Percentiles rank a stretch among this genome's conserved stretches.
phyloP scores from a whole-genome alignment of 2,888 invertebrate genomes.

The Cantharis rustica region DNA sequence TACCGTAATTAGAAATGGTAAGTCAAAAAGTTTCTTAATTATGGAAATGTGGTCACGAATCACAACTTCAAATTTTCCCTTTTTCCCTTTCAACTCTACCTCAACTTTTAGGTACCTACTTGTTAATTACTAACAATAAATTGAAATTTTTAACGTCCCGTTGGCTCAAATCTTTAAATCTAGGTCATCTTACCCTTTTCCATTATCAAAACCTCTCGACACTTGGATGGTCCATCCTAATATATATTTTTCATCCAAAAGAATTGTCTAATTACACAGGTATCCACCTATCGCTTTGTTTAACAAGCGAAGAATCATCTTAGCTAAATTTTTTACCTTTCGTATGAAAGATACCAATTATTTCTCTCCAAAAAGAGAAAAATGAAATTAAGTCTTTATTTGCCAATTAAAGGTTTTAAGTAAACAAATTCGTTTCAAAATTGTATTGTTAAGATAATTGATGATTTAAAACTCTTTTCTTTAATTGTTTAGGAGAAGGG shows the following conservation, averaged over 20 bases:
- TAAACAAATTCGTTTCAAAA: neutral
- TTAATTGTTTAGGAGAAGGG: slow-evolving; percentile 37
- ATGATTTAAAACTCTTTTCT: neutral
- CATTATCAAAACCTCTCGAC: neutral
- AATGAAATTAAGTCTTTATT: neutral
- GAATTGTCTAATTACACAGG: neutral
- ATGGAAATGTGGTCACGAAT: neutral
- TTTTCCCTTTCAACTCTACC: neutral
- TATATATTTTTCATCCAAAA: neutral
- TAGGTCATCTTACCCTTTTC: neutral
- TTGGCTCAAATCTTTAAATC: neutral
- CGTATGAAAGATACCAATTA: neutral
- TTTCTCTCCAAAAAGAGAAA: neutral
- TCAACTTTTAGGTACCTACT: neutral
- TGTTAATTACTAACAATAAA: neutral
- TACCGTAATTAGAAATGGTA: slow-evolving; percentile 38
- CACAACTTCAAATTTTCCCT: neutral
- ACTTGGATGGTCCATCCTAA: neutral
- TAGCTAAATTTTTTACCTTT: neutral
- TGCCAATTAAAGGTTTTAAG: neutral
- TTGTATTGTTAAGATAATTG: neutral
- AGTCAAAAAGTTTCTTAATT: slow-evolving; percentile 20
- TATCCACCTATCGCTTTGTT: neutral
- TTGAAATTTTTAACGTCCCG: too few species aligned
- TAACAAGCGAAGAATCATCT: neutral